A percentile compares a stretch with the other conserved stretches of the same genome.
These are phyloP conservation scores for Tauraco hartlaubi DNA, from an alignment of 2,797 vertebrate species.

Conservation along the genomic window DNA sequence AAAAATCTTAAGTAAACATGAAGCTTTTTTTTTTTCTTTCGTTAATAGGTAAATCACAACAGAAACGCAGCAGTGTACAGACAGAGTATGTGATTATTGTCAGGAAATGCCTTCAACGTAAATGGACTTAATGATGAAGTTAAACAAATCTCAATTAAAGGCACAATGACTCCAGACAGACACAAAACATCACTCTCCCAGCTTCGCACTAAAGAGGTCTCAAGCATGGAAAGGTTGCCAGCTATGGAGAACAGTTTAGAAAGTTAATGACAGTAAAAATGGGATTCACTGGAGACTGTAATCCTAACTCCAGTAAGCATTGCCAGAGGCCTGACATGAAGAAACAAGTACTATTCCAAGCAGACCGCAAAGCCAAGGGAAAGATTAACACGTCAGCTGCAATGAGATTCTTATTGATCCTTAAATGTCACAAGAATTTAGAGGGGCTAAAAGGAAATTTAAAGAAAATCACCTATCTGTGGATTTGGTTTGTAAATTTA, in stretches of 20 bases:
- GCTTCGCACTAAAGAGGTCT: constrained; percentile 3
- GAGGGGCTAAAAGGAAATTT: neutral
- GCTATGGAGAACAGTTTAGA: constrained; percentile 19
- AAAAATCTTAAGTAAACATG: neutral
- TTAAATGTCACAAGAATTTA: neutral
- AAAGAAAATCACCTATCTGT: neutral
- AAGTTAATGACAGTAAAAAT: constrained; percentile 42
- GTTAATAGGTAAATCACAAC: neutral
- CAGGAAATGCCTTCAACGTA: neutral
- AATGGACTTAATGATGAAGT: constrained; percentile 20
- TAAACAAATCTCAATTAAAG: constrained; percentile 22
- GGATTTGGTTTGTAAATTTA: neutral
- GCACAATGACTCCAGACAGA: neutral
- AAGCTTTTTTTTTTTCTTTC: neutral
- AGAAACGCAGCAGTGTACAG: neutral
- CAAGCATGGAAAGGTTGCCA: neutral
- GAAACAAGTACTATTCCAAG: constrained; percentile 36
- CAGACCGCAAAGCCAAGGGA: constrained; percentile 17
- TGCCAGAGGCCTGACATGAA: constrained; percentile 52
- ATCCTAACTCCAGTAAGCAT: constrained; percentile 15
- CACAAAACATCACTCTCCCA: neutral
- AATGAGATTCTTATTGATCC: constrained; percentile 1
- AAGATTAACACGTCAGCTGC: constrained; percentile 44
- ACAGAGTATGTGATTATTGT: neutral
- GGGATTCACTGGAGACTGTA: constrained; percentile 24